phyloP scores from a whole-genome alignment of 2,797 vertebrate genomes.

The Gallinago stenura region DNA sequence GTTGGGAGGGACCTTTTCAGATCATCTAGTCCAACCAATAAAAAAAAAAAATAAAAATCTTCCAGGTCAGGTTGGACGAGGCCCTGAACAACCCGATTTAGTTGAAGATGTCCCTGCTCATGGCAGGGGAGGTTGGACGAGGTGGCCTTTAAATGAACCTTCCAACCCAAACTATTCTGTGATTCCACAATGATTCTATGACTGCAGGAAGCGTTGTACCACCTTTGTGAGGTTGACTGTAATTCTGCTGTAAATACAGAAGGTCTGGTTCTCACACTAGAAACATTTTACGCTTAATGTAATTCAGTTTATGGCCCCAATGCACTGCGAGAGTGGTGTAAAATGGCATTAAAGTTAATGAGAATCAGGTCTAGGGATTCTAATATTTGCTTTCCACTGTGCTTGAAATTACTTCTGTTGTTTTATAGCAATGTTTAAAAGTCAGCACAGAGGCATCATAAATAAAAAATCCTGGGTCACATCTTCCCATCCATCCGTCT shows the following conservation, averaged over 20 bases:
- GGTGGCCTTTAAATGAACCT: neutral
- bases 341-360: constrained; percentile 46
- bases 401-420: constrained; percentile 7
- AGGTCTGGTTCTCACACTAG: neutral
- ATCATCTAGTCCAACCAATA: too few species aligned
- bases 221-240: neutral
- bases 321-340: neutral
- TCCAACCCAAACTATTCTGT: neutral
- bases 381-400: constrained; percentile 41
- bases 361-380: constrained; percentile 38
- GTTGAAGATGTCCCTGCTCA: neutral
- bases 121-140: neutral
- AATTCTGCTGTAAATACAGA: neutral
- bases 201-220: fast-evolving
- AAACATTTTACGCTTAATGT: neutral
- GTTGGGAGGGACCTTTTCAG: too few species aligned
- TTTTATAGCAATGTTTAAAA: constrained; percentile 29
- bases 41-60: neutral
- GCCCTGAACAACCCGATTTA: neutral
- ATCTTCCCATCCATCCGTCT: neutral
- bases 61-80: neutral
- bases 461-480: neutral
- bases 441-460: neutral
- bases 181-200: neutral
- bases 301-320: constrained; percentile 37